Conservation (phyloP, 2,797 vertebrate species). For the Chelonia mydas region DNA sequence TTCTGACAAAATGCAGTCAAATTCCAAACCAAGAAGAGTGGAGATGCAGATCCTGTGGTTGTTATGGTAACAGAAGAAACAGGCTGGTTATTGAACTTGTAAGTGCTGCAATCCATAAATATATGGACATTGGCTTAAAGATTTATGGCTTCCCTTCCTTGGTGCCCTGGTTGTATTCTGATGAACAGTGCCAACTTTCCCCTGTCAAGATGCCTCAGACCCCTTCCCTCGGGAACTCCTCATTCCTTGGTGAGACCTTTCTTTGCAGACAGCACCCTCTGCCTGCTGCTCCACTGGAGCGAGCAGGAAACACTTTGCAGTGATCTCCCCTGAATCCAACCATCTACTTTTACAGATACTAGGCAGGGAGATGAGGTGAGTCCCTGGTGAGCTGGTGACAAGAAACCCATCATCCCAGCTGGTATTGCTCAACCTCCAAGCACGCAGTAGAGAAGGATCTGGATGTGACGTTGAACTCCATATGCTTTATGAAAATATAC, state of each 20-base stretch:
- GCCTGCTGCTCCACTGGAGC: not conserved
- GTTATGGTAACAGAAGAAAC: not conserved
- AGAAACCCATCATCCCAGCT: not conserved
- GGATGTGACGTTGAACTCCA: not conserved
- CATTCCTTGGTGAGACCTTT: not conserved
- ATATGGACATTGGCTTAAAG: not conserved
- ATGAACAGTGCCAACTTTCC: not conserved
- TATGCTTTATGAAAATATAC: no score
- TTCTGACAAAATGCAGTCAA: not conserved
- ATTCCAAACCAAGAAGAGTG: not conserved
- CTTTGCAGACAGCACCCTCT: not conserved
- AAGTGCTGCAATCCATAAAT: not conserved
- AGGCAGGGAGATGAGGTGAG: not conserved
- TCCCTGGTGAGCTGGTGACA: not conserved
- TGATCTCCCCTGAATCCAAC: not conserved
- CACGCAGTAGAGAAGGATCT: not conserved
- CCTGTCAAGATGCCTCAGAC: not conserved
- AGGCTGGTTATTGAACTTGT: not conserved
- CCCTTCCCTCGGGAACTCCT: not conserved
- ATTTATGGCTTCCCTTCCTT: not conserved
- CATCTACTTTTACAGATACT: not conserved
- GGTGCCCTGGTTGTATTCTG: not conserved
- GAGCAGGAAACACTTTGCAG: not conserved
- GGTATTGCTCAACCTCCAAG: not conserved
- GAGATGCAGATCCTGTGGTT: not conserved